Base-by-base conservation (phyloP, 2,888 invertebrate species). In the Harpalus rufipes region DNA sequence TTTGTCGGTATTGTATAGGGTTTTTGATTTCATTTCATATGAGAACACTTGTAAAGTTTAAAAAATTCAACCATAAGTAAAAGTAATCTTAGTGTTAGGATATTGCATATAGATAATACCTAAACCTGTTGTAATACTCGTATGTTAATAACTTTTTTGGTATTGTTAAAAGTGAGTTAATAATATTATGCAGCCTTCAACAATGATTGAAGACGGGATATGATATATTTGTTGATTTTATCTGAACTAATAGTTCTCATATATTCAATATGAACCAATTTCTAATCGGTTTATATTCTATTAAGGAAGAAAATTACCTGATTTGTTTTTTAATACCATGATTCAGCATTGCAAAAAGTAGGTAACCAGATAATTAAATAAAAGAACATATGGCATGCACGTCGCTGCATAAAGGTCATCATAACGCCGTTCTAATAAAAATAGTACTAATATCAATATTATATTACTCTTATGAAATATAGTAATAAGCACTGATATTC, bases 191-290 rank as follows among this genome's bases (percentile, higher is more conserved):
- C 59, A 59, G 16, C 59, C 59, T 14, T 16, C 59, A 59, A 59
- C 59, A 59, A 59, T 59, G 59, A 59, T 59, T 59, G 59, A 59
- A 59, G 59, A 59, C 59, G 59, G 59, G 59, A 59, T 16, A 59
- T 59, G 59, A 16, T 59, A 59, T 16, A 59, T 59, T 59, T 59
- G 59, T 59, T 16, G 59, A 59, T 59, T 1, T 59, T 16, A 59
- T 59, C 59, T 59, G 7, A 59, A 59, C 14, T 59, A 59, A 59
- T 59, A 59, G 16, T 0, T 59, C 4, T 59, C 16, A 6, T 14
- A 16, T 59, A 16, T 59, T 59, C 59, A 59, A 59, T 51, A 51
- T 10, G 44, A 51, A 51, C 44, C 44, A 51, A 51, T 51, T 51
- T 51, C 44, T 51, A 51, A 51, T 51, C 44, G 10, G 44, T 51